phyloP scores from a whole-genome alignment of 2,113 vertebrate genomes.

The Peromyscus californicus region DNA sequence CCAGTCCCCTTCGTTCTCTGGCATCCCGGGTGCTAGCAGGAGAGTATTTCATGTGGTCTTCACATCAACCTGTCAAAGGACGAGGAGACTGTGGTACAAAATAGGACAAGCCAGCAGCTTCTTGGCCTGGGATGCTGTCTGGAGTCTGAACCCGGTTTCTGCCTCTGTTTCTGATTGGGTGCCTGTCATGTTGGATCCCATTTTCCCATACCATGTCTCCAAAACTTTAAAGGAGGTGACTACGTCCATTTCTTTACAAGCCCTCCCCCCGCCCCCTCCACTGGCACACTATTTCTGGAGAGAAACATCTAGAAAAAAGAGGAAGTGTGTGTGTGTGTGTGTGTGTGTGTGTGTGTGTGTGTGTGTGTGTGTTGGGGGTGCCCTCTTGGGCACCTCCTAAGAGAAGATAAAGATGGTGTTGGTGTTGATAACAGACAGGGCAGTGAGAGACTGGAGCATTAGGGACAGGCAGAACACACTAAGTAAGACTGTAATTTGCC shows the following conservation, averaged over 20 bases:
- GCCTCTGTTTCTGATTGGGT: background rate
- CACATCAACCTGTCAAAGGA: background rate
- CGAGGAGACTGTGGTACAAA: background rate
- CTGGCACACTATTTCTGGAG: slow-evolving; percentile 32
- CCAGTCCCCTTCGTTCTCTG: fast-evolving
- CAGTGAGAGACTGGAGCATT: background rate
- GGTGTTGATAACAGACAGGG: slow-evolving; percentile 52
- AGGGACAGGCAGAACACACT: slow-evolving; percentile 20
- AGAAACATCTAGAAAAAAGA: background rate
- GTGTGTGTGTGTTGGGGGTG: background rate
- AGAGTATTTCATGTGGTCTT: background rate
- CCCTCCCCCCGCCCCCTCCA: too few species aligned
- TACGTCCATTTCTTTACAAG: background rate
- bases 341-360: background rate
- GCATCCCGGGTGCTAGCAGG: background rate
- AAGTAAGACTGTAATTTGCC: slow-evolving; percentile 70
- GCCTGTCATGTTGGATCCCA: background rate
- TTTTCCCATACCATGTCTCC: background rate
- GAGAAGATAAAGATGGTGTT: slow-evolving; percentile 61
- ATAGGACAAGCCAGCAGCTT: background rate
- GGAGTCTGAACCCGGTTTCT: background rate
- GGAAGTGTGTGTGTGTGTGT: background rate
- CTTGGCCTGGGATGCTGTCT: background rate
- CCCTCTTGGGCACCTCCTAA: background rate
- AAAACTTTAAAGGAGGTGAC: background rate